Conservation (phyloP, 2,113 vertebrate species). For the Pteruthius melanotis region DNA sequence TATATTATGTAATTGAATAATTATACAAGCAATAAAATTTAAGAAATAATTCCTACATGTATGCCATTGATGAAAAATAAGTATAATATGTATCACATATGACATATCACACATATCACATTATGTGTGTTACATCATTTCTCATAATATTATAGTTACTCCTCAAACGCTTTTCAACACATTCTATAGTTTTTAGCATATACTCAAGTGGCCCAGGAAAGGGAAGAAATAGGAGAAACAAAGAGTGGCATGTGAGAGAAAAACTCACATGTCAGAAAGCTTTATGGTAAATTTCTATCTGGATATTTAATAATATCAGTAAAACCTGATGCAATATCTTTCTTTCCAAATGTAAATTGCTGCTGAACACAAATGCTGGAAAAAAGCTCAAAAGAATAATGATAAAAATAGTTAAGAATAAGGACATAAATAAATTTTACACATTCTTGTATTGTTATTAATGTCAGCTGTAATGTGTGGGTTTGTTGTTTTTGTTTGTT, state of each 20-base stretch:
- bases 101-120: too few species aligned
- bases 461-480: neutral
- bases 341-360: neutral
- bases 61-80: neutral
- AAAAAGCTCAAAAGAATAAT: neutral
- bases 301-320: neutral
- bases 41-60: neutral
- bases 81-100: neutral
- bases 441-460: neutral
- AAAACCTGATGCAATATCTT: neutral
- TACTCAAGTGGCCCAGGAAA: neutral
- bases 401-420: neutral
- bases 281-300: neutral
- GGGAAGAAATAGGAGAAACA: neutral
- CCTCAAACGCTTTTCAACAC: neutral
- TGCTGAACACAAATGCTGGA: neutral
- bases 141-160: neutral
- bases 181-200: neutral
- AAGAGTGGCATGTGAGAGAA: neutral
- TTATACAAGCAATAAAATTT: neutral
- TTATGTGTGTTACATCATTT: neutral
- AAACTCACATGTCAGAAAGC: neutral
- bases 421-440: neutral
- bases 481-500: neutral
- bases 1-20: neutral